phyloP scores from a whole-genome alignment of 2,888 invertebrate genomes.

The Parapristionchus giblindavisi region DNA sequence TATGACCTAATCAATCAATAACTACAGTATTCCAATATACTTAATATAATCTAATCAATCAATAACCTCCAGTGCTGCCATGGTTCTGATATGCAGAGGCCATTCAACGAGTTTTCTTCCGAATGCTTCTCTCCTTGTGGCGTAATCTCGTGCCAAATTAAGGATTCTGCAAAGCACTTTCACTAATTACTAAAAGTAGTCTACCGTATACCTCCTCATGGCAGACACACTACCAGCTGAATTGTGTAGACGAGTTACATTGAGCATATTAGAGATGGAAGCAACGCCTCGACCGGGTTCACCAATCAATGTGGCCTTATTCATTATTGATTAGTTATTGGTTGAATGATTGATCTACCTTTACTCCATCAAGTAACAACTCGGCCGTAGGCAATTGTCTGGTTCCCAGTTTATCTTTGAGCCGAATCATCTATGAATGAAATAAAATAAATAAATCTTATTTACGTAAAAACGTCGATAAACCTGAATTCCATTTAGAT shows the following conservation, averaged over 20 bases:
- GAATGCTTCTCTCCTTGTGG: slow-evolving; percentile 73
- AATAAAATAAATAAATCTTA: background rate
- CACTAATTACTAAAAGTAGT: background rate
- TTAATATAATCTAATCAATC: background rate
- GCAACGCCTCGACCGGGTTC: slow-evolving; percentile 73
- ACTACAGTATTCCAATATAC: slow-evolving; percentile 47
- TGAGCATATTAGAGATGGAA: slow-evolving; percentile 74
- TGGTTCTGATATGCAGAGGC: slow-evolving; percentile 73
- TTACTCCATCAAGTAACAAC: slow-evolving; percentile 73
- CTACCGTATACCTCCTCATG: slow-evolving; percentile 49
- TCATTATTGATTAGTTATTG: background rate
- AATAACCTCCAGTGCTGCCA: slow-evolving; percentile 73
- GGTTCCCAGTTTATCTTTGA: slow-evolving; percentile 76
- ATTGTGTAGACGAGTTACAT: slow-evolving; percentile 75
- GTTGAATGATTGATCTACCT: slow-evolving; percentile 23
- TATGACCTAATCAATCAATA: background rate
- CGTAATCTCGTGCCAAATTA: slow-evolving; percentile 74
- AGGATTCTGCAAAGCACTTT: slow-evolving; percentile 70
- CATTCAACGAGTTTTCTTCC: slow-evolving; percentile 71
- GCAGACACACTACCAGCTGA: slow-evolving; percentile 70
- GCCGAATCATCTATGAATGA: slow-evolving; percentile 71
- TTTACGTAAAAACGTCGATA: background rate
- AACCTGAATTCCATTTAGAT: slow-evolving; percentile 73
- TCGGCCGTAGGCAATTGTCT: slow-evolving; percentile 75
- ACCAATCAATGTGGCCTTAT: slow-evolving; percentile 4